phyloP scores from a whole-genome alignment of 2,888 invertebrate genomes.

The Drosophila mayaguana region DNA sequence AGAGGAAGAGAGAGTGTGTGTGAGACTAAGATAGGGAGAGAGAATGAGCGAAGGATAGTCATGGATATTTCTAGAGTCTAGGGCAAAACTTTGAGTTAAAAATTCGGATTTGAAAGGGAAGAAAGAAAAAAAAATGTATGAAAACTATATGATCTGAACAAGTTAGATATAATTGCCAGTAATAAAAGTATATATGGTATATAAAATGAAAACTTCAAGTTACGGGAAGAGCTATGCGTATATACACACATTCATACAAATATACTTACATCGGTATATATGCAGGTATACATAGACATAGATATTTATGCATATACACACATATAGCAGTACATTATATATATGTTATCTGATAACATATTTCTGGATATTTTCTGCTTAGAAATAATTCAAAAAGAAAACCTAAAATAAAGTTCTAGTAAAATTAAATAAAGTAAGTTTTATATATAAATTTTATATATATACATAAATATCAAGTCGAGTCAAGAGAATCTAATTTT shows the following conservation, averaged over 20 bases:
- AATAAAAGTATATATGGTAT: background rate
- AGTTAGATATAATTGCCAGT: background rate
- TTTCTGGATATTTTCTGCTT: no score
- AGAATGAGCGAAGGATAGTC: background rate
- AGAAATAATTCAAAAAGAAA: no score
- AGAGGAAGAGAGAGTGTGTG: background rate
- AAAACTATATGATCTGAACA: background rate
- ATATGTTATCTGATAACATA: background rate
- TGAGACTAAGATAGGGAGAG: no score
- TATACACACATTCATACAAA: no score
- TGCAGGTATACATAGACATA: background rate
- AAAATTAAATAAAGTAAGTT: no score
- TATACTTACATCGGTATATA: background rate
- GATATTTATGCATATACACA: no score
- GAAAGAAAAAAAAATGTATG: background rate
- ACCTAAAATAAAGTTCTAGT: background rate
- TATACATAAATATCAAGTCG: no score
- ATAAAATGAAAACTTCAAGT: no score
- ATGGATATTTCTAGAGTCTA: background rate
- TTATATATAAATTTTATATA: no score
- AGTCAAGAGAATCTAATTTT: background rate
- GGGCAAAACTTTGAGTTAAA: background rate
- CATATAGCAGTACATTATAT: background rate
- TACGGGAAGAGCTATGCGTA: no score
- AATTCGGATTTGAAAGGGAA: background rate